phyloP scores from a whole-genome alignment of 2,797 vertebrate species.

The Carduelis carduelis region DNA sequence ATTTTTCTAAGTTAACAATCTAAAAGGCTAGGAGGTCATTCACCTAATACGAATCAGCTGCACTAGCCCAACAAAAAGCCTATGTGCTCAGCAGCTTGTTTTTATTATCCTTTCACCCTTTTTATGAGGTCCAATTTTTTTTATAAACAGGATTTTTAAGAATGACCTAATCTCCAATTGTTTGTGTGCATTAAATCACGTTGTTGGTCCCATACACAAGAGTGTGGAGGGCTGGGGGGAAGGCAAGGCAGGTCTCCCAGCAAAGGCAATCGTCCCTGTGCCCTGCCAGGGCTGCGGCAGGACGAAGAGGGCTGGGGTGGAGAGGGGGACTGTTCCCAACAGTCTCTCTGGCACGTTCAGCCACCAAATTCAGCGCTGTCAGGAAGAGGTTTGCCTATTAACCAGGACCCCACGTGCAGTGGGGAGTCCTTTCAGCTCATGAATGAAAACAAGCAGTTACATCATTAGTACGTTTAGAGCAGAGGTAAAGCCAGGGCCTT shows the following conservation, averaged over 20 bases:
- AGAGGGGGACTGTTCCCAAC: not conserved
- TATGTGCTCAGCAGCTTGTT: slow-evolving; percentile 79
- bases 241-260: not conserved
- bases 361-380: not conserved
- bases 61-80: slow-evolving; percentile 76
- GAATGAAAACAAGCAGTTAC: slow-evolving; percentile 79
- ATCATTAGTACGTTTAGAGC: slow-evolving; percentile 76
- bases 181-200: slow-evolving; percentile 80
- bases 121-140: slow-evolving; percentile 80
- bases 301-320: fast-evolving
- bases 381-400: slow-evolving; percentile 58
- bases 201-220: slow-evolving; percentile 68
- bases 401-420: slow-evolving; percentile 62
- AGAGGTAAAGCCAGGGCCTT: slow-evolving; percentile 67
- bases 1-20: slow-evolving; percentile 83
- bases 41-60: slow-evolving; percentile 81
- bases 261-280: not conserved
- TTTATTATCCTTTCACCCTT: slow-evolving; percentile 83
- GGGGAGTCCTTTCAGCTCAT: slow-evolving; percentile 67
- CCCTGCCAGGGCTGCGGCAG: fast-evolving
- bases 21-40: slow-evolving; percentile 80
- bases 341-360: not conserved
- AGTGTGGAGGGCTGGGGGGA: not conserved
- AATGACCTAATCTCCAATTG: slow-evolving; percentile 82
- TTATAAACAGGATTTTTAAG: slow-evolving; percentile 82